These are phyloP conservation scores for Parnassius apollo DNA, from an alignment of 2,888 invertebrate species.

Conservation along the genomic window DNA sequence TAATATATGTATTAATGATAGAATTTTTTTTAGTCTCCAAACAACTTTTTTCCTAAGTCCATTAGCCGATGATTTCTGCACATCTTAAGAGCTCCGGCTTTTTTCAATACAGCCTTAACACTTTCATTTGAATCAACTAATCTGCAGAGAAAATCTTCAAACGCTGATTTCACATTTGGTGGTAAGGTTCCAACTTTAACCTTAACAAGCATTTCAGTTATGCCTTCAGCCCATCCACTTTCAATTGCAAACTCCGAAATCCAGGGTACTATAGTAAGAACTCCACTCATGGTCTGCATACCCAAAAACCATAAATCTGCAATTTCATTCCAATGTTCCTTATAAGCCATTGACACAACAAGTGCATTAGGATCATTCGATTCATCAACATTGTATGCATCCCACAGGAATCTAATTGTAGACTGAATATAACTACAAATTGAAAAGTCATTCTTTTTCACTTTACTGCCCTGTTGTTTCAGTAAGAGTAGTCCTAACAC, in stretches of 20 bases:
- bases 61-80: constrained; percentile 93
- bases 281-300: constrained; percentile 94
- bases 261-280: constrained; percentile 91
- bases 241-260: constrained; percentile 94
- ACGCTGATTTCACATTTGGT: constrained; percentile 92
- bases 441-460: constrained; percentile 93
- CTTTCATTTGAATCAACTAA: constrained; percentile 90
- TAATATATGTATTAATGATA: neutral
- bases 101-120: constrained; percentile 88
- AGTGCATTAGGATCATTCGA: constrained; percentile 90
- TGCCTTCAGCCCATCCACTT: constrained; percentile 96
- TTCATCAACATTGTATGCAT: constrained; percentile 94
- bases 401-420: constrained; percentile 95
- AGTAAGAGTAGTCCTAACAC: constrained; percentile 90
- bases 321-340: constrained; percentile 93
- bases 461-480: constrained; percentile 90
- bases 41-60: constrained; percentile 93
- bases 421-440: constrained; percentile 94
- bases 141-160: constrained; percentile 93
- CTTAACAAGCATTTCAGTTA: constrained; percentile 89
- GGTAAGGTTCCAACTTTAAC: constrained; percentile 91
- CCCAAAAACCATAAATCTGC: constrained; percentile 96
- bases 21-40: constrained; percentile 85
- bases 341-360: constrained; percentile 92
- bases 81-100: constrained; percentile 90